Evolutionary conservation across 1,140 invertebrate genomes (phyloP).

Genomic region (Eriosoma lanigerum): DNA sequence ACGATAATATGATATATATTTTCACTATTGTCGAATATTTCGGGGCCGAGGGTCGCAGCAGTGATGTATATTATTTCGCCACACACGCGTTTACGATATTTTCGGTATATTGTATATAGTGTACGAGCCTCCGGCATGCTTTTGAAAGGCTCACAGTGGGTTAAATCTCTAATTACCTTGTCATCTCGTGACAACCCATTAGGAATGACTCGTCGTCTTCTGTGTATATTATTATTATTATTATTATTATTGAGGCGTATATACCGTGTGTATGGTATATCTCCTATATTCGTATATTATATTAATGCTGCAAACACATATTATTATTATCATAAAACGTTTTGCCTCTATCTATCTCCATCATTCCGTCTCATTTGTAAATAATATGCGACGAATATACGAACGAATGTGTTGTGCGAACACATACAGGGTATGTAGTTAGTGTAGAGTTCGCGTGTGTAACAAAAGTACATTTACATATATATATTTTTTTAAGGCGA

Average conservation of each 20-base stretch:
- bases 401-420: too few relatives aligned
- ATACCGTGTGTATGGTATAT: neutral
- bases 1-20: too few relatives aligned
- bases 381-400: too few relatives aligned
- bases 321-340: neutral
- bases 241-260: neutral
- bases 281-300: conserved; percentile 19
- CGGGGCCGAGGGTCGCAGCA: neutral
- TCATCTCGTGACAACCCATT: conserved; percentile 32
- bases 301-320: conserved; percentile 15
- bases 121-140: neutral
- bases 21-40: too few relatives aligned
- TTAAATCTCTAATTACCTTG: conserved; percentile 45
- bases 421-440: too few relatives aligned
- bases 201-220: conserved; percentile 30
- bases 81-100: neutral
- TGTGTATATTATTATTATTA: conserved; percentile 18
- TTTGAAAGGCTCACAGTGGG: conserved; percentile 37
- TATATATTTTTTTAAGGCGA: too few relatives aligned
- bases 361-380: too few relatives aligned
- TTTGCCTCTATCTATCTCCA: neutral
- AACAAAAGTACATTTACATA: too few relatives aligned
- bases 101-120: neutral
- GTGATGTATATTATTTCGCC: neutral
- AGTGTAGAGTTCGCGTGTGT: too few relatives aligned